These are phyloP conservation scores for Equus przewalskii DNA, from an alignment of 2,113 vertebrate species.

Conservation along the genomic window DNA sequence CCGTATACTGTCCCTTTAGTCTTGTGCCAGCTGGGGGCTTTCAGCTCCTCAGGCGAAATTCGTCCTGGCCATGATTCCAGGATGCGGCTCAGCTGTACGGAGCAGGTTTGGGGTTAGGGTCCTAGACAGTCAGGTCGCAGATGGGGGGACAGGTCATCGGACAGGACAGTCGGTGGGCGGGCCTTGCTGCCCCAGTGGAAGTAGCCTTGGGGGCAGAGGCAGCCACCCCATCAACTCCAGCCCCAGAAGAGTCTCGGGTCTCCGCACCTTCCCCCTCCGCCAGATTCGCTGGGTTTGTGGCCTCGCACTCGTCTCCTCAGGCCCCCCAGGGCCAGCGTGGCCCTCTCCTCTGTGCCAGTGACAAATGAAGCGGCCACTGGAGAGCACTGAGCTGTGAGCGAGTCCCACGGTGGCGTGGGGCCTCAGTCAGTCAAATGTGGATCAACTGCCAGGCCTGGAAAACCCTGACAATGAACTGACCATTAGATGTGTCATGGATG, in stretches of 20 bases:
- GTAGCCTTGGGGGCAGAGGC: background rate
- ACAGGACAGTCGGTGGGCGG: too few relatives aligned
- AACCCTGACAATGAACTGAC: background rate
- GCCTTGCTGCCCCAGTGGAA: rapidly evolving
- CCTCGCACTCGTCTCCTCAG: background rate
- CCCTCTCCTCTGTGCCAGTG: background rate
- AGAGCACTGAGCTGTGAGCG: background rate
- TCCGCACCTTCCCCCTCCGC: background rate
- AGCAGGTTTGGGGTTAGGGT: rapidly evolving
- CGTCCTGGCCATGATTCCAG: background rate
- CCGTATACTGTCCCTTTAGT: background rate
- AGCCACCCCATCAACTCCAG: background rate
- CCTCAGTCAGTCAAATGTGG: rapidly evolving
- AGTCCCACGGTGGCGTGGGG: background rate
- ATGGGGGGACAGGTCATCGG: background rate
- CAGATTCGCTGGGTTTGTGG: background rate
- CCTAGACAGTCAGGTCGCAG: background rate
- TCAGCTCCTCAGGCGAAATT: background rate
- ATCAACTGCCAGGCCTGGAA: rapidly evolving
- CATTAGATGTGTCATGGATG: rapidly evolving
- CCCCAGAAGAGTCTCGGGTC: background rate
- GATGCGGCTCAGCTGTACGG: rapidly evolving
- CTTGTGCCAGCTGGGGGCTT: rapidly evolving
- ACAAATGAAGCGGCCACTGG: background rate
- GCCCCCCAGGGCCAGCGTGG: too few relatives aligned